These are phyloP conservation scores for Cepaea hortensis DNA, from an alignment of 2,888 invertebrate genomes.

Conservation along the genomic window DNA sequence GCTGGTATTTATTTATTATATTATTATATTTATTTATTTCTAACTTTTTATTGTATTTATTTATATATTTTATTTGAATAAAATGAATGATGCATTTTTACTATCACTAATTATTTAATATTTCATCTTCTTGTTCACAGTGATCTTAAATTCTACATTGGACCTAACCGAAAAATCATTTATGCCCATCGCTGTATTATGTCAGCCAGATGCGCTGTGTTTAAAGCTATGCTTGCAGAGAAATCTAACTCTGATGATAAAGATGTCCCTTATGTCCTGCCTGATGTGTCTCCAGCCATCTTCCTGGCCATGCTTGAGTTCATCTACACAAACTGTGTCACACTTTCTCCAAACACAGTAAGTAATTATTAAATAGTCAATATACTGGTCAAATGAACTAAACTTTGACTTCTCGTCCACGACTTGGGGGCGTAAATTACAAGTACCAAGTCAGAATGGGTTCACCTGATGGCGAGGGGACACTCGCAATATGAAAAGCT, in stretches of 20 bases:
- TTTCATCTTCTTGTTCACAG: slow-evolving; percentile 58
- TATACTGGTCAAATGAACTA: too few relatives aligned
- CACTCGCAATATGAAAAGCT: too few relatives aligned
- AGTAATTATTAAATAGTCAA: slow-evolving; percentile 51
- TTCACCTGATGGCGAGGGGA: too few relatives aligned
- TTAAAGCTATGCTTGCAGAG: slow-evolving; percentile 74
- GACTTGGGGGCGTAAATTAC: too few relatives aligned
- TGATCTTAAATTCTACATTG: slow-evolving; percentile 74
- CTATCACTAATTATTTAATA: not conserved
- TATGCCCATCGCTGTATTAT: slow-evolving; percentile 72
- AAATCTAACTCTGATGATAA: slow-evolving; percentile 60
- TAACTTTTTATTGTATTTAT: too few relatives aligned
- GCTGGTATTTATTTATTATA: too few relatives aligned
- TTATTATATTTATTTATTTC: too few relatives aligned
- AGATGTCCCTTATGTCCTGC: slow-evolving; percentile 72
- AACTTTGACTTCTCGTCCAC: too few relatives aligned
- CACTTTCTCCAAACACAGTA: slow-evolving; percentile 71
- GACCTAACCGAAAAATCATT: slow-evolving; percentile 69
- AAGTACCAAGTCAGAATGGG: too few relatives aligned
- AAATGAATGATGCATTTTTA: not conserved
- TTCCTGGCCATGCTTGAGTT: slow-evolving; percentile 73
- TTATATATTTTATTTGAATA: too few relatives aligned
- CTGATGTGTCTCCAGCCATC: slow-evolving; percentile 72
- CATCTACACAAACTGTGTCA: slow-evolving; percentile 74
- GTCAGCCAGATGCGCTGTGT: slow-evolving; percentile 72